A percentile compares a stretch with the other conserved stretches of the same genome.
phyloP scores from a whole-genome alignment of 2,888 invertebrate genomes.

The Sylvicola fuscatus region DNA sequence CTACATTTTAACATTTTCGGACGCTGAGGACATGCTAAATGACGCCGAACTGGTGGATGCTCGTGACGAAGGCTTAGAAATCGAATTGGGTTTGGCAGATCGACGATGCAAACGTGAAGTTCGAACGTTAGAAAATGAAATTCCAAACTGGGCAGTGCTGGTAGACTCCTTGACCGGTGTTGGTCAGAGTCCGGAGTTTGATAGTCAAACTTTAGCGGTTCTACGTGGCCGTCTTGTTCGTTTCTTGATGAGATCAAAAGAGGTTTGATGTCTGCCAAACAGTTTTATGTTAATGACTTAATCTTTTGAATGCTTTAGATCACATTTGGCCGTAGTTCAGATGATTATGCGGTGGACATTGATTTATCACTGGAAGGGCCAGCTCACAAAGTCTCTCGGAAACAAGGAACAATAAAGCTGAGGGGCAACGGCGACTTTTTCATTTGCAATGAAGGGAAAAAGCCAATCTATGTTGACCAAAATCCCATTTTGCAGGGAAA shows the following conservation, averaged over 20 bases:
- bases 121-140: constrained; percentile 68
- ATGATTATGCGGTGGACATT: constrained; percentile 78
- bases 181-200: constrained; percentile 62
- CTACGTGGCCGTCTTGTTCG: constrained; percentile 78
- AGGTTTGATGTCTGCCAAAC: constrained; percentile 28
- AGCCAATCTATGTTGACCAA: constrained; percentile 88
- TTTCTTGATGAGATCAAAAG: constrained; percentile 84
- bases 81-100: constrained; percentile 53
- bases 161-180: constrained; percentile 78
- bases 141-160: constrained; percentile 78
- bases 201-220: constrained; percentile 84
- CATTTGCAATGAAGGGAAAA: constrained; percentile 83
- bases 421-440: constrained; percentile 89
- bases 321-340: constrained; percentile 75
- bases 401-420: constrained; percentile 78
- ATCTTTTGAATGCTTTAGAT: constrained; percentile 32
- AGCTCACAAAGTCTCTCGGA: constrained; percentile 78
- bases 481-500: constrained; percentile 71
- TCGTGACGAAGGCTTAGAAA: constrained; percentile 61
- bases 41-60: constrained; percentile 63
- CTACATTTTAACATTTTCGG: constrained; percentile 58
- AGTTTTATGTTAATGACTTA: too few relatives aligned
- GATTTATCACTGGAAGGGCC: constrained; percentile 88
- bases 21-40: constrained; percentile 75
- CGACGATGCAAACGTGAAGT: constrained; percentile 69